phyloP scores from a whole-genome alignment of 2,797 vertebrate genomes.

The Sitta carolinensis region DNA sequence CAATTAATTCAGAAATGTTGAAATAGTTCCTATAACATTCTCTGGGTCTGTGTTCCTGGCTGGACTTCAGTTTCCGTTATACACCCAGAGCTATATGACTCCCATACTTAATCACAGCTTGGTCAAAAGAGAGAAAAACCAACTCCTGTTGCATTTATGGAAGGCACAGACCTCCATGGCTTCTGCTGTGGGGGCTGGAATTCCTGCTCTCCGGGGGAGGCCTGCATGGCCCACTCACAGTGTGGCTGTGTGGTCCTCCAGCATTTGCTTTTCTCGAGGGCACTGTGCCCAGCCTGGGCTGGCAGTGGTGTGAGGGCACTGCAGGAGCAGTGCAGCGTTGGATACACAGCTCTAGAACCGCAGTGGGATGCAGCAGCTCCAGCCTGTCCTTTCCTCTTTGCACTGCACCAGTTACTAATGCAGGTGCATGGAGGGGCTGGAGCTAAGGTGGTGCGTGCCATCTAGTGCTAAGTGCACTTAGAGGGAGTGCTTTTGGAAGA shows the following conservation, averaged over 20 bases:
- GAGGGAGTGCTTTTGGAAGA: not conserved
- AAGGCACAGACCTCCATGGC: not conserved
- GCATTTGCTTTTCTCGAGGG: not conserved
- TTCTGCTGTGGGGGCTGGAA: not conserved
- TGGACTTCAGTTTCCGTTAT: not conserved
- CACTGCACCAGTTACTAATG: not conserved
- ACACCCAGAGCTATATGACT: not conserved
- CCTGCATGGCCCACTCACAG: not conserved
- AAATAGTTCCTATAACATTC: not conserved
- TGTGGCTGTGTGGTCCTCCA: not conserved
- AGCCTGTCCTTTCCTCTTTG: not conserved
- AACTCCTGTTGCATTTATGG: fast-evolving
- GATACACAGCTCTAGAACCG: not conserved
- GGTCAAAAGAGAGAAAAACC: not conserved
- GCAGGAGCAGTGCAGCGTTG: not conserved
- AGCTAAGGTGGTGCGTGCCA: not conserved
- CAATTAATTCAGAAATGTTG: not conserved
- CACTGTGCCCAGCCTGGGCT: fast-evolving
- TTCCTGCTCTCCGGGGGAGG: not conserved
- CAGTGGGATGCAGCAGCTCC: not conserved
- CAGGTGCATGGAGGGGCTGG: not conserved
- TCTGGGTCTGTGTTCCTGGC: not conserved
- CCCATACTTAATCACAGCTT: not conserved
- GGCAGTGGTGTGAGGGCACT: not conserved
- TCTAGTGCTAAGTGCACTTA: not conserved